Percentiles rank a stretch among this genome's conserved stretches.
Conservation (phyloP, 2,888 invertebrate species). For the Pristionchus maxplancki region DNA sequence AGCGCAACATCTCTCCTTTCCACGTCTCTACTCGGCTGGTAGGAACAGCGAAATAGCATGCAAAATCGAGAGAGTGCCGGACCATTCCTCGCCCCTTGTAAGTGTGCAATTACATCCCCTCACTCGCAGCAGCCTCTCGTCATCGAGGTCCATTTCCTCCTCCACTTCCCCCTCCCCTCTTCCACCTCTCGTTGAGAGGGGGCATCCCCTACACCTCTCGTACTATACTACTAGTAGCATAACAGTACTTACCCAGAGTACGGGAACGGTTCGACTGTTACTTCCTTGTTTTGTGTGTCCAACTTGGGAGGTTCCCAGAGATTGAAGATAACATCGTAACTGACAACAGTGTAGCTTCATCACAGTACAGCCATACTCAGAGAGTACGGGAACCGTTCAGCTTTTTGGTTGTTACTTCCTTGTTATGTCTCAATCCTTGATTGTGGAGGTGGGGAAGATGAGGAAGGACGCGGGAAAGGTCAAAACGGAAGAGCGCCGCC, state of each 20-base stretch:
- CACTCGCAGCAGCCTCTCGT: not conserved
- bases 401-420: not conserved
- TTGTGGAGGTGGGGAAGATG: not conserved
- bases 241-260: not conserved
- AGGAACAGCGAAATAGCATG: not conserved
- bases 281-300: no score
- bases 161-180: not conserved
- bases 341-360: no score
- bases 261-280: no score
- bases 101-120: conserved; percentile 34
- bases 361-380: no score
- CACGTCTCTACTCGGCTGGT: no score
- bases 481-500: not conserved
- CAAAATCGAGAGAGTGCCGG: not conserved
- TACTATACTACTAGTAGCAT: not conserved
- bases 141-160: conserved; percentile 12
- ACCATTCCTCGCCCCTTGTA: conserved; percentile 13
- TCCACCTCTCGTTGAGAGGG: not conserved
- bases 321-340: no score
- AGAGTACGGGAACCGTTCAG: not conserved
- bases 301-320: no score
- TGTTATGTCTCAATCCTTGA: not conserved
- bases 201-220: not conserved
- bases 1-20: not conserved
- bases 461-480: conserved; percentile 12